Percentiles rank a stretch among this genome's conserved stretches.
Conservation (phyloP, 1,140 invertebrate genomes). For the Macrosteles quadrilineatus region DNA sequence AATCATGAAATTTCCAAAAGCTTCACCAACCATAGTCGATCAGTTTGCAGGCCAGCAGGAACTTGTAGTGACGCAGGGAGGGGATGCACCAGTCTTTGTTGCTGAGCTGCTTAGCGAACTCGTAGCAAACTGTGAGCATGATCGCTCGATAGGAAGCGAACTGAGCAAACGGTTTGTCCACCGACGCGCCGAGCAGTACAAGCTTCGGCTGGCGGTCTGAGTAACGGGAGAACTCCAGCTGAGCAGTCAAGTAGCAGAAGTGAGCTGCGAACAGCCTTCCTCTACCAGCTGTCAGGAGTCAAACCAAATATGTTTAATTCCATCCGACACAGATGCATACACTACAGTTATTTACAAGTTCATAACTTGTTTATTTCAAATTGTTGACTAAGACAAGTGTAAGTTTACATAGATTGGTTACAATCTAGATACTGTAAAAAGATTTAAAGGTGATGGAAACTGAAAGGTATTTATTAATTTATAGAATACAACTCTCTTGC, state of each 20-base stretch:
- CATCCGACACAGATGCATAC: too few species aligned
- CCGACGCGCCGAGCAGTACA: constrained; percentile 76
- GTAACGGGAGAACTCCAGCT: constrained; percentile 71
- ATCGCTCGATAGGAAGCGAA: constrained; percentile 83
- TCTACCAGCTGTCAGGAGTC: constrained; percentile 55
- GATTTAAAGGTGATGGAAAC: too few species aligned
- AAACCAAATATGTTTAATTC: constrained; percentile 17
- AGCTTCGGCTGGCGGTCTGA: constrained; percentile 65
- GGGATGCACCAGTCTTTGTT: constrained; percentile 53
- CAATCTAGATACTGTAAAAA: too few species aligned
- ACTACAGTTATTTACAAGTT: too few species aligned
- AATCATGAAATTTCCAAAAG: too few species aligned
- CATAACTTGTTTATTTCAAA: too few species aligned
- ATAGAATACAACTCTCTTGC: too few species aligned
- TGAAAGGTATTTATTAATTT: too few species aligned
- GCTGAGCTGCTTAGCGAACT: constrained; percentile 84
- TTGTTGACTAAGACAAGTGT: too few species aligned
- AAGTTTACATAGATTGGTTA: too few species aligned
- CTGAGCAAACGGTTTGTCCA: constrained; percentile 60
- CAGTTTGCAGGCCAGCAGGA: constrained; percentile 70
- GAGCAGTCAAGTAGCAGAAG: constrained; percentile 90
- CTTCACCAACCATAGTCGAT: constrained; percentile 63
- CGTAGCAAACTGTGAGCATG: constrained; percentile 93
- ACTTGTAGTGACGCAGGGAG: constrained; percentile 66
- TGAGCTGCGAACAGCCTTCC: constrained; percentile 86